These are phyloP conservation scores for Trachymyrmex cornetzi DNA, from an alignment of 1,140 invertebrate species.

Conservation along the genomic window DNA sequence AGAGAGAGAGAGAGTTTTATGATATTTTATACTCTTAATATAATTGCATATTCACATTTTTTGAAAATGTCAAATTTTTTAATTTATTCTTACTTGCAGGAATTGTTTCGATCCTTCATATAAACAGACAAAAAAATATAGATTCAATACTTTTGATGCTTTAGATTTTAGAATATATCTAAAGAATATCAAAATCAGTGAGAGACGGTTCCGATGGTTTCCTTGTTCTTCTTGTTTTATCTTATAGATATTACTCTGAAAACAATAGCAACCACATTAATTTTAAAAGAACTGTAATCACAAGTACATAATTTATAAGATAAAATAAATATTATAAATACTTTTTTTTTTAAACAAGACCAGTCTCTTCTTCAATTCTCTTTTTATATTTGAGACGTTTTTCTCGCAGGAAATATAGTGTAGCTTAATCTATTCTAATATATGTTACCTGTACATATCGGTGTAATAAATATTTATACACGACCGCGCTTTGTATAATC, in stretches of 20 bases:
- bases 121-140: too few relatives aligned
- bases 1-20: too few relatives aligned
- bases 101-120: too few relatives aligned
- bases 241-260: neutral
- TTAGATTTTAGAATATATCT: too few relatives aligned
- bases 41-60: too few relatives aligned
- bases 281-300: neutral
- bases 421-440: constrained; percentile 22
- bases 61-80: too few relatives aligned
- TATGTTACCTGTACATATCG: constrained; percentile 16
- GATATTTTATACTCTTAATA: too few relatives aligned
- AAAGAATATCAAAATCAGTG: too few relatives aligned
- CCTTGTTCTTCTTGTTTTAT: neutral
- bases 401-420: neutral
- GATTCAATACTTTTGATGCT: too few relatives aligned
- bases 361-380: neutral
- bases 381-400: neutral
- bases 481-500: neutral
- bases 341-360: neutral
- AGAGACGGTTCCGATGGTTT: too few relatives aligned
- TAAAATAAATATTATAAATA: constrained; percentile 9
- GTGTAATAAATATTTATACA: constrained; percentile 32
- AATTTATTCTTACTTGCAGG: too few relatives aligned
- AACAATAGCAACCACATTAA: neutral
- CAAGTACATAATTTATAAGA: neutral